Percentiles rank a stretch among this genome's conserved stretches.
phyloP scores from a whole-genome alignment of 2,888 invertebrate genomes.

The Netelia inedita region DNA sequence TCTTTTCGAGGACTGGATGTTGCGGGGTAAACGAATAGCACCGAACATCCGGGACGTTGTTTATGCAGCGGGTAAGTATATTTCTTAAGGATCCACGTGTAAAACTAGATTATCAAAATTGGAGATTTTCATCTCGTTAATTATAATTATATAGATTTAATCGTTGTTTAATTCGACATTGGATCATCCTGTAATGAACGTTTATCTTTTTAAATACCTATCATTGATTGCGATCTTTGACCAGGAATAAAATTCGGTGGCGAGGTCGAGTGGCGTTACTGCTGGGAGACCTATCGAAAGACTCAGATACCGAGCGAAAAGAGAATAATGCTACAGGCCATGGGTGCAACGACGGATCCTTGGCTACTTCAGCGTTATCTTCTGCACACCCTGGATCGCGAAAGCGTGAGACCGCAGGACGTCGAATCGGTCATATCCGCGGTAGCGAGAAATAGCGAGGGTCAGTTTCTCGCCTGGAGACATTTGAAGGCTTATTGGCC shows the following conservation, averaged over 20 bases:
- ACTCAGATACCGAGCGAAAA: constrained; percentile 90
- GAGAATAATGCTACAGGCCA: constrained; percentile 89
- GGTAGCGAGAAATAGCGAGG: constrained; percentile 91
- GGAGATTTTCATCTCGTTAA: too few relatives aligned
- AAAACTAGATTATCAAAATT: neutral
- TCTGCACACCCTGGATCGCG: constrained; percentile 90
- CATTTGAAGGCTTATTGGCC: constrained; percentile 91
- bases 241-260: constrained; percentile 91
- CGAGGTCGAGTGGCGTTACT: constrained; percentile 91
- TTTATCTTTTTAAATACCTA: neutral
- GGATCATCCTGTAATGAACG: too few relatives aligned
- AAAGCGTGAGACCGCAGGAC: constrained; percentile 89
- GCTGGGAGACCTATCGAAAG: constrained; percentile 90
- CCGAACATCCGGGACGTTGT: constrained; percentile 92
- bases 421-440: constrained; percentile 90
- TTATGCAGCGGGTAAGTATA: constrained; percentile 86
- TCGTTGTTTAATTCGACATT: too few relatives aligned
- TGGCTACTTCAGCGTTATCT: constrained; percentile 94
- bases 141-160: too few relatives aligned
- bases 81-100: neutral
- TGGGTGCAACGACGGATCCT: constrained; percentile 91
- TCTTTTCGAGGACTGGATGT: constrained; percentile 91
- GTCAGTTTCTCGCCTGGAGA: constrained; percentile 90
- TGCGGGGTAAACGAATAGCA: constrained; percentile 88
- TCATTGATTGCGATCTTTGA: constrained; percentile 73